These are phyloP conservation scores for Miichthys miiuy DNA, from an alignment of 2,797 vertebrate species.

Conservation along the genomic window DNA sequence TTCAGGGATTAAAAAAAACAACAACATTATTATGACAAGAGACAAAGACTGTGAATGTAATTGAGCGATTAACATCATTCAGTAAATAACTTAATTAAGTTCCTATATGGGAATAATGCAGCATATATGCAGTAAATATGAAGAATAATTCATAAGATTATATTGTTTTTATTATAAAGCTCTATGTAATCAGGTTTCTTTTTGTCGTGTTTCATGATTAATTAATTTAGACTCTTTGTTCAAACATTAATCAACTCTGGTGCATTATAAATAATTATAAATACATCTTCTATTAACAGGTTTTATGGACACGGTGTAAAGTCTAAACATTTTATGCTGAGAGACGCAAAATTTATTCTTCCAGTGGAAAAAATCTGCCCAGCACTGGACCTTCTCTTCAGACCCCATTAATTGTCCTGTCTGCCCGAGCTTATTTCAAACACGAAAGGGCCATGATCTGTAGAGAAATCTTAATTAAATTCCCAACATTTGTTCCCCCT, in stretches of 20 bases:
- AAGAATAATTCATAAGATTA: neutral
- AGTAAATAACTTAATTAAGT: too few relatives aligned
- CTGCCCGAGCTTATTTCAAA: constrained; percentile 42
- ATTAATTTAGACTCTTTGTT: neutral
- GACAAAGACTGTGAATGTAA: neutral
- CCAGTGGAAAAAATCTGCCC: neutral
- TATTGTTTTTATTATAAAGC: neutral
- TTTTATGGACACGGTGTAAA: neutral
- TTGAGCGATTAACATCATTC: neutral
- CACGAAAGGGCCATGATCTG: constrained; percentile 40
- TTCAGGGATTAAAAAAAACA: neutral
- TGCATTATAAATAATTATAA: neutral
- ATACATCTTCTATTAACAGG: neutral
- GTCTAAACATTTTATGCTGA: constrained; percentile 13
- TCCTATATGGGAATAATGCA: neutral
- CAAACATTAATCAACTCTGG: neutral
- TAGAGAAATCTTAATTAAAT: constrained; percentile 37
- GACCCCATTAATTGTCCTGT: constrained; percentile 15
- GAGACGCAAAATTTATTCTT: neutral
- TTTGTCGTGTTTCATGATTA: neutral
- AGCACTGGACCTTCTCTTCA: neutral
- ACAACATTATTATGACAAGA: neutral
- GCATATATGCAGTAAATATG: neutral
- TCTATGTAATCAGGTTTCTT: neutral
- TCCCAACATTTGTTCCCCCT: constrained; percentile 16